Percentiles rank a stretch among this genome's conserved stretches.
Conservation (phyloP, 2,888 invertebrate genomes). For the Hanleya hanleyi region DNA sequence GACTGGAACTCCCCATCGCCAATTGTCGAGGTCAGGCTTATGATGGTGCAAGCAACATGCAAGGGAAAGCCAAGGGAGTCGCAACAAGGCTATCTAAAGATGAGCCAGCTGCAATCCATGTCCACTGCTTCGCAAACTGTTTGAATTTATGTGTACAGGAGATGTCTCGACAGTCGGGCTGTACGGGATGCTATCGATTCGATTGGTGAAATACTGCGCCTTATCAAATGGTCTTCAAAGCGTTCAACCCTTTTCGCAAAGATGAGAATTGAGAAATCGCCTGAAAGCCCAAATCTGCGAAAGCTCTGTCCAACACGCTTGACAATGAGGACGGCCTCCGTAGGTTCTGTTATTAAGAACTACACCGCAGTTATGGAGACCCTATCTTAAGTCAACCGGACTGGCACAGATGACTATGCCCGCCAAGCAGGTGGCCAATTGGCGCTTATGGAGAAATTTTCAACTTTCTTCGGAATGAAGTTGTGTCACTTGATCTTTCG, state of each 20-base stretch:
- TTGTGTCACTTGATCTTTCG: conserved; percentile 27
- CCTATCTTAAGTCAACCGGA: conserved; percentile 21
- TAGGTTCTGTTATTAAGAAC: conserved; percentile 23
- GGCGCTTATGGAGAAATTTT: conserved; percentile 27
- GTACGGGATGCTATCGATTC: conserved; percentile 31
- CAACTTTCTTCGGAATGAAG: conserved; percentile 26
- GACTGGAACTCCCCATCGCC: conserved; percentile 14
- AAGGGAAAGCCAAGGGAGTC: conserved; percentile 23
- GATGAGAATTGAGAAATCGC: conserved; percentile 14
- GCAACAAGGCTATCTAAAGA: conserved; percentile 23
- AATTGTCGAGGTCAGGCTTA: conserved; percentile 34
- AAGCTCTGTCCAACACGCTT: conserved; percentile 36
- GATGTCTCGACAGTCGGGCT: conserved; percentile 16
- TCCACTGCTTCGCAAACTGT: conserved; percentile 33
- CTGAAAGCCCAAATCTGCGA: conserved; percentile 5
- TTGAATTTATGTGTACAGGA: conserved; percentile 29
- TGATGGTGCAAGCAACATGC: conserved; percentile 25
- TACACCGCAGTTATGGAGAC: conserved; percentile 26
- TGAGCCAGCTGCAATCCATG: conserved; percentile 17
- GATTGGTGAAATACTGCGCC: conserved; percentile 25
- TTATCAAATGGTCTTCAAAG: conserved; percentile 32
- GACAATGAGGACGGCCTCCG: conserved; percentile 28
- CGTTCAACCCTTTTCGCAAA: conserved; percentile 22
- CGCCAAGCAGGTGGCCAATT: conserved; percentile 27
- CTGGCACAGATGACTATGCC: conserved; percentile 21